These are phyloP conservation scores for Phyto melanocephala DNA, from an alignment of 2,888 invertebrate species.

Conservation along the genomic window DNA sequence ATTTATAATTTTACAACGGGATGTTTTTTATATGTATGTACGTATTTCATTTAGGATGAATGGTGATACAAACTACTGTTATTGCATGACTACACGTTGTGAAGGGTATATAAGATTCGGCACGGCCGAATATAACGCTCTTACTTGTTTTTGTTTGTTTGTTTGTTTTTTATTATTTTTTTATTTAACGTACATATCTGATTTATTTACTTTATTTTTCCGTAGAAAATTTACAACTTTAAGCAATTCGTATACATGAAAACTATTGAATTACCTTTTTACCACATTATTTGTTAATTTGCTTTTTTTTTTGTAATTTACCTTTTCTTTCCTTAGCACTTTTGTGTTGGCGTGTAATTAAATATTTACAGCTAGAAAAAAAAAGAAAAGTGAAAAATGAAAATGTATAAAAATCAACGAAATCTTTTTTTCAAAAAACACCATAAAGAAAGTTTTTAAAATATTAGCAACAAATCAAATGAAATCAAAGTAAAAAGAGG, in stretches of 20 bases:
- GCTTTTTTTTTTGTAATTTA: slow-evolving; percentile 3
- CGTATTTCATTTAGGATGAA: too few relatives aligned
- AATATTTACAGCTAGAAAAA: slow-evolving; percentile 43
- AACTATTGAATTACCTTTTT: slow-evolving; percentile 52
- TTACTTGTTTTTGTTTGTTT: too few relatives aligned
- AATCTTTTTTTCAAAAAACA: not conserved
- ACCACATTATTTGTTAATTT: slow-evolving; percentile 6
- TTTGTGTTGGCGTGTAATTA: slow-evolving; percentile 59
- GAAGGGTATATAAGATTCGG: too few relatives aligned
- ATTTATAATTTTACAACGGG: too few relatives aligned
- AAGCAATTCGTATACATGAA: not conserved
- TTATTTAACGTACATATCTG: too few relatives aligned
- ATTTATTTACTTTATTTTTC: not conserved
- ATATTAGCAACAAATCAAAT: not conserved
- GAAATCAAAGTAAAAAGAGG: not conserved
- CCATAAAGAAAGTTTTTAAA: not conserved
- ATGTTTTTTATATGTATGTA: too few relatives aligned
- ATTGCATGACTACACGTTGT: too few relatives aligned
- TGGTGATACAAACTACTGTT: too few relatives aligned
- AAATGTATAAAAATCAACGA: not conserved
- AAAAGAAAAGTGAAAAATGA: not conserved
- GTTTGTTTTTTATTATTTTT: too few relatives aligned
- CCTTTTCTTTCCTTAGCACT: not conserved
- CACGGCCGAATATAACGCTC: too few relatives aligned
- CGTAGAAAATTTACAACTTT: not conserved